Evolutionary conservation across 1,140 invertebrate genomes (phyloP).

Genomic region (Drosophila suzukii): DNA sequence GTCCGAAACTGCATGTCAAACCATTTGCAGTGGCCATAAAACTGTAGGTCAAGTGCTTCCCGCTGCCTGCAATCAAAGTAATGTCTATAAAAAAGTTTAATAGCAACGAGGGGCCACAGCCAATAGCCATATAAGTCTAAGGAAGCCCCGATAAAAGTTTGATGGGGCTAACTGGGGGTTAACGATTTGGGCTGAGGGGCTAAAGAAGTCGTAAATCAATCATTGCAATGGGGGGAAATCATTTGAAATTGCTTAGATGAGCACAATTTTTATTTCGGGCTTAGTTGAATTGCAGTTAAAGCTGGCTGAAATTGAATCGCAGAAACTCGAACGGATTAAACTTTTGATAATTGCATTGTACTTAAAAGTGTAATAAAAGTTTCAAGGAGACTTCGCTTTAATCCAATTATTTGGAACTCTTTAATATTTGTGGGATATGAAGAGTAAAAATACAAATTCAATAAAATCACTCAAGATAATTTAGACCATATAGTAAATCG

Average conservation of each 20-base stretch:
- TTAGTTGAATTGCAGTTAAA: conserved; percentile 3
- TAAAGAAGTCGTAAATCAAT: conserved; percentile 45
- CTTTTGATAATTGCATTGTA: background rate
- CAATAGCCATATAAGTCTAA: conserved; percentile 39
- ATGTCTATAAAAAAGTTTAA: conserved; percentile 64
- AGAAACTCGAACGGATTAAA: background rate
- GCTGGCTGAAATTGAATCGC: conserved; percentile 10
- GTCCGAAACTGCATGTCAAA: conserved; percentile 69
- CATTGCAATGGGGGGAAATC: conserved; percentile 27
- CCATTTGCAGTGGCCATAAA: conserved; percentile 58
- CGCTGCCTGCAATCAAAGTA: conserved; percentile 53
- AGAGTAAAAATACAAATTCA: too few relatives aligned
- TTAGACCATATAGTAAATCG: too few relatives aligned
- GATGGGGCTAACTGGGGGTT: conserved; percentile 31
- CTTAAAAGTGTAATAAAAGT: background rate
- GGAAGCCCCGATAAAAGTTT: conserved; percentile 34
- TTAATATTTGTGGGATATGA: too few relatives aligned
- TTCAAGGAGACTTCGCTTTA: background rate
- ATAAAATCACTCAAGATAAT: too few relatives aligned
- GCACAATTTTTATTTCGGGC: conserved; percentile 21
- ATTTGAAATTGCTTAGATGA: conserved; percentile 28
- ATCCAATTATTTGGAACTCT: background rate
- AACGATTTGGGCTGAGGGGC: conserved; percentile 17
- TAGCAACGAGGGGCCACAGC: conserved; percentile 30
- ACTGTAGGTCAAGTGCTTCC: conserved; percentile 60